A percentile compares a stretch with the other conserved stretches of the same genome.
Evolutionary conservation across 2,797 vertebrate genomes (phyloP).

Genomic region (Staurois parvus): DNA sequence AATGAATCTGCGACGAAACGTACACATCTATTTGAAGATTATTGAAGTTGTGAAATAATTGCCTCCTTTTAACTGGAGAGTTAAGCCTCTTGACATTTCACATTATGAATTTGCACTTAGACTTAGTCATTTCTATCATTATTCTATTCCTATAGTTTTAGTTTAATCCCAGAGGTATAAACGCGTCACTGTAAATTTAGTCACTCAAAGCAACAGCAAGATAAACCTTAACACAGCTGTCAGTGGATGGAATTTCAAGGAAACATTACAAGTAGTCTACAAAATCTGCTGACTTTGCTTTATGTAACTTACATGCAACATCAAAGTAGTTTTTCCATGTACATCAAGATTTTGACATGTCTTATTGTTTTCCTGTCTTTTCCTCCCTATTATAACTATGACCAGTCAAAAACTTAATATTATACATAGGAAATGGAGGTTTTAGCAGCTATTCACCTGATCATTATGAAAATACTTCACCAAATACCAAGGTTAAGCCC

Average conservation of each 20-base stretch:
- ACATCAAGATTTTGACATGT: constrained; percentile 9
- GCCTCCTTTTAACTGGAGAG: constrained; percentile 60
- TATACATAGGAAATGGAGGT: constrained; percentile 13
- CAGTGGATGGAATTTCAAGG: constrained; percentile 35
- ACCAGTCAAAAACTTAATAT: constrained; percentile 10
- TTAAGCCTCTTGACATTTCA: constrained; percentile 62
- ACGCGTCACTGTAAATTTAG: constrained; percentile 53
- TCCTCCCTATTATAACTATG: constrained; percentile 13
- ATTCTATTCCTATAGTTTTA: constrained; percentile 61
- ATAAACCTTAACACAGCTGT: constrained; percentile 30
- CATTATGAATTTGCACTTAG: constrained; percentile 62
- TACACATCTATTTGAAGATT: constrained; percentile 63
- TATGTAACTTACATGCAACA: constrained; percentile 19
- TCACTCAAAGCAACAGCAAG: constrained; percentile 44
- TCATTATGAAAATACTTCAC: neutral
- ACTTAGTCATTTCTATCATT: constrained; percentile 53
- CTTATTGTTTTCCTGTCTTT: constrained; percentile 11
- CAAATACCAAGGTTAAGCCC: too few relatives aligned
- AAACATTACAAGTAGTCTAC: constrained; percentile 29
- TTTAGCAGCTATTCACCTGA: neutral
- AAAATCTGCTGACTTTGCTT: constrained; percentile 32
- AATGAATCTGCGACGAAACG: constrained; percentile 55
- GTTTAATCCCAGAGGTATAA: constrained; percentile 56
- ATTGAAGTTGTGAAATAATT: constrained; percentile 59
- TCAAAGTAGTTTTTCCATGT: constrained; percentile 23